Percentiles rank a stretch among this genome's conserved stretches.
phyloP scores from a whole-genome alignment of 2,113 vertebrate genomes.

The Ardeotis arabs region DNA sequence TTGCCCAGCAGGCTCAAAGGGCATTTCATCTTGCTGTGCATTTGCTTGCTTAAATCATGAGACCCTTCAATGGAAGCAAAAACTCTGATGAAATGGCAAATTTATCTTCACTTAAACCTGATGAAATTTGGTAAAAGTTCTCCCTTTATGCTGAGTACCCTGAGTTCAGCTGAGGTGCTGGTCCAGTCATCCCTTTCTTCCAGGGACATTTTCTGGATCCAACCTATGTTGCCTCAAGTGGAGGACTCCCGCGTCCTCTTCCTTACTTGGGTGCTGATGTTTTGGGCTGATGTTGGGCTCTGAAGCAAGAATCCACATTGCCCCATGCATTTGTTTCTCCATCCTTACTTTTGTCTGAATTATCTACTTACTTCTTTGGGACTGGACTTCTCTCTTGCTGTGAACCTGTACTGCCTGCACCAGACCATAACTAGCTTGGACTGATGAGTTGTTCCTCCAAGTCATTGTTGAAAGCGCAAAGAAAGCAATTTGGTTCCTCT shows the following conservation, averaged over 20 bases:
- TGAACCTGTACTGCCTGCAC: not conserved
- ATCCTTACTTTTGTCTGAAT: not conserved
- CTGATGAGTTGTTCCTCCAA: not conserved
- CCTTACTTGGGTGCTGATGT: not conserved
- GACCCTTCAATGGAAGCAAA: not conserved
- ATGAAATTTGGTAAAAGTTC: not conserved
- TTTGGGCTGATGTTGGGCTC: not conserved
- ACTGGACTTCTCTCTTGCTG: not conserved
- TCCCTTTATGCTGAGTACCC: not conserved
- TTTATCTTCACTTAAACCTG: not conserved
- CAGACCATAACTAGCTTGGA: not conserved
- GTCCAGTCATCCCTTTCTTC: not conserved
- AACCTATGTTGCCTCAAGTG: fast-evolving
- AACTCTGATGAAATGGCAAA: not conserved
- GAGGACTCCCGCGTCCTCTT: not conserved
- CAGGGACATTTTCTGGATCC: not conserved
- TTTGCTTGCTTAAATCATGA: not conserved
- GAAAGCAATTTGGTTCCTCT: not conserved
- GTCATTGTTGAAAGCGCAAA: not conserved
- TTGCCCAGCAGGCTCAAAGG: not conserved
- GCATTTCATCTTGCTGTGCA: not conserved
- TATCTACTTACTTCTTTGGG: not conserved
- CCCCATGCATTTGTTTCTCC: not conserved
- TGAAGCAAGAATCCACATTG: not conserved
- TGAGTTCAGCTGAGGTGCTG: not conserved